phyloP scores from a whole-genome alignment of 2,113 vertebrate species.

The Corythornis vintsioides region DNA sequence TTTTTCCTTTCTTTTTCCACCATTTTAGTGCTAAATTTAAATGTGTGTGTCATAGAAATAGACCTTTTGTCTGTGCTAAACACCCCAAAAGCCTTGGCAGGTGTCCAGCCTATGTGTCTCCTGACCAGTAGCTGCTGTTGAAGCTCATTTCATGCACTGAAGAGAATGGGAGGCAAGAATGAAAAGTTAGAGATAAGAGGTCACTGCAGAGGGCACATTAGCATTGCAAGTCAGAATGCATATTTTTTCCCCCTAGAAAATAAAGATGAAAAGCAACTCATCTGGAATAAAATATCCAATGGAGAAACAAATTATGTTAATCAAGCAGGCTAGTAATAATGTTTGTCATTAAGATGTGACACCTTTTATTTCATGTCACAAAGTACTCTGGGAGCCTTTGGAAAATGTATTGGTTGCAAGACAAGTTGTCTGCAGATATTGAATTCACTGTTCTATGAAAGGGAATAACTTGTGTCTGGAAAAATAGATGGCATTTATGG shows the following conservation, averaged over 20 bases:
- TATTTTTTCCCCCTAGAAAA: background rate
- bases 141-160: slow-evolving; percentile 17
- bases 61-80: slow-evolving; percentile 51
- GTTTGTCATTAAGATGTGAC: slow-evolving; percentile 51
- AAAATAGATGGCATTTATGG: slow-evolving; percentile 28
- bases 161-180: slow-evolving; percentile 13
- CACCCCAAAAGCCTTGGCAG: slow-evolving; percentile 43
- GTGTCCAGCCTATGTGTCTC: background rate
- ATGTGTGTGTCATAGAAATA: slow-evolving; percentile 44
- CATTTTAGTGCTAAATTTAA: slow-evolving; percentile 69
- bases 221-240: slow-evolving; percentile 11
- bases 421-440: background rate
- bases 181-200: slow-evolving; percentile 12
- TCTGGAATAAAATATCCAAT: slow-evolving; percentile 41
- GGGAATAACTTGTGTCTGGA: background rate
- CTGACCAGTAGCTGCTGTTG: slow-evolving; percentile 45
- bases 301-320: slow-evolving; percentile 61
- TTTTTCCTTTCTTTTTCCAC: slow-evolving; percentile 11
- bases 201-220: slow-evolving; percentile 24
- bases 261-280: slow-evolving; percentile 31
- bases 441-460: background rate
- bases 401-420: background rate
- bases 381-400: background rate
- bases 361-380: slow-evolving; percentile 27
- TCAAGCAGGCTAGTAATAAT: slow-evolving; percentile 2